phyloP scores from a whole-genome alignment of 2,888 invertebrate species.

The Lepidonotus clava region DNA sequence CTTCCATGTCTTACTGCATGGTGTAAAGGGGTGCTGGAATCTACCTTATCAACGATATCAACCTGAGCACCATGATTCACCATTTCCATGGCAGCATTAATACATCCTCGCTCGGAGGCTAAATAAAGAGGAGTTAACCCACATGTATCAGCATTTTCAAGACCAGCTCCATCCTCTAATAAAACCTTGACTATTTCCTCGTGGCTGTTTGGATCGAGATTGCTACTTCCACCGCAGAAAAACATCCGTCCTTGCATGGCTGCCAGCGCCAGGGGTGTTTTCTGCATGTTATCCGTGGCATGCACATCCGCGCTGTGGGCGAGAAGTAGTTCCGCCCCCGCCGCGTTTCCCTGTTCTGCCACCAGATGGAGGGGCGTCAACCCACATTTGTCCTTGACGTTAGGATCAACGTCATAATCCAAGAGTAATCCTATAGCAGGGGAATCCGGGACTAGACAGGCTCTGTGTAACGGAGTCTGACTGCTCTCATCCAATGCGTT shows the following conservation, averaged over 20 bases:
- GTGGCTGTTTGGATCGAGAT: constrained; percentile 30
- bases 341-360: constrained; percentile 18
- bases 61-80: constrained; percentile 2
- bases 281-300: not conserved
- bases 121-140: not conserved
- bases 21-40: constrained; percentile 20
- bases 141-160: not conserved
- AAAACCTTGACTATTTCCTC: constrained; percentile 32
- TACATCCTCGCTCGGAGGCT: constrained; percentile 16
- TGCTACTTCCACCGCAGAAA: constrained; percentile 32
- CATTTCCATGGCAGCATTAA: not conserved
- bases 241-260: constrained; percentile 43
- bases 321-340: constrained; percentile 4
- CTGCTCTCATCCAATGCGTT: constrained; percentile 17
- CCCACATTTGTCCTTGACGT: not conserved
- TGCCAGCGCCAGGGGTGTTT: constrained; percentile 6
- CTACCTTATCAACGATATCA: not conserved
- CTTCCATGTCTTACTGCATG: constrained; percentile 4
- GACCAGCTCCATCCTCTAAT: not conserved
- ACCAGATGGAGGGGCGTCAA: not conserved
- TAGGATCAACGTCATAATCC: constrained; percentile 23
- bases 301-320: not conserved
- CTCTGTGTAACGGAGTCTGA: constrained; percentile 10
- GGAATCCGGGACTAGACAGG: not conserved
- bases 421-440: not conserved